Evolutionary conservation across 2,113 vertebrate genomes (phyloP).

Genomic region (Phalacrocorax carbo): DNA sequence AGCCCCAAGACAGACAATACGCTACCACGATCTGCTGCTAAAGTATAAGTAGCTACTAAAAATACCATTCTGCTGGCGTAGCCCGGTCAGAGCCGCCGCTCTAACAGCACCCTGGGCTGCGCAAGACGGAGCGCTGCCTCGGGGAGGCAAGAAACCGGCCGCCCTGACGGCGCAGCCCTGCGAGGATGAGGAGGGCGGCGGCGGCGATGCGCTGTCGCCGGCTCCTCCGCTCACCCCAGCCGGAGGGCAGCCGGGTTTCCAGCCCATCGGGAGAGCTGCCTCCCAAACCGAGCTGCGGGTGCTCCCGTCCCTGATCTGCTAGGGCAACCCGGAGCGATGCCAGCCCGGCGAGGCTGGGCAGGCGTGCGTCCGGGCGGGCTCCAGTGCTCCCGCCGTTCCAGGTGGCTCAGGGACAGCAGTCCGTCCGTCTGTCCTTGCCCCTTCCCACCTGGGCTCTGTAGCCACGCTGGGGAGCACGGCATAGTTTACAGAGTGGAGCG

Average conservation of each 20-base stretch:
- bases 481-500: accelerated
- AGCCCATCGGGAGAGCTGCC: neutral
- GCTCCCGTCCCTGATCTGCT: neutral
- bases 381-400: accelerated
- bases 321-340: neutral
- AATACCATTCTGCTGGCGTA: neutral
- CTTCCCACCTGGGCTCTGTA: too few relatives aligned
- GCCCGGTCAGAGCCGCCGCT: neutral
- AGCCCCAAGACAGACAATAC: neutral
- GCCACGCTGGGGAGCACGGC: neutral
- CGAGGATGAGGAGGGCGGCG: neutral
- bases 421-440: accelerated
- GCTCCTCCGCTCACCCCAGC: neutral
- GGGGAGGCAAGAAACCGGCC: neutral
- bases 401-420: neutral
- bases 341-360: neutral
- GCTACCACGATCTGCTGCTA: neutral
- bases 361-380: neutral
- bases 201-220: neutral
- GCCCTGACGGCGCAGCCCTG: neutral
- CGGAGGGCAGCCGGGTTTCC: neutral
- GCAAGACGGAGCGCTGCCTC: neutral
- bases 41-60: neutral
- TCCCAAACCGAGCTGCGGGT: neutral
- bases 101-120: neutral